Percentiles rank a stretch among this genome's conserved stretches.
These are phyloP conservation scores for Acleris holmiana DNA, from an alignment of 2,888 invertebrate species.

Conservation along the genomic window DNA sequence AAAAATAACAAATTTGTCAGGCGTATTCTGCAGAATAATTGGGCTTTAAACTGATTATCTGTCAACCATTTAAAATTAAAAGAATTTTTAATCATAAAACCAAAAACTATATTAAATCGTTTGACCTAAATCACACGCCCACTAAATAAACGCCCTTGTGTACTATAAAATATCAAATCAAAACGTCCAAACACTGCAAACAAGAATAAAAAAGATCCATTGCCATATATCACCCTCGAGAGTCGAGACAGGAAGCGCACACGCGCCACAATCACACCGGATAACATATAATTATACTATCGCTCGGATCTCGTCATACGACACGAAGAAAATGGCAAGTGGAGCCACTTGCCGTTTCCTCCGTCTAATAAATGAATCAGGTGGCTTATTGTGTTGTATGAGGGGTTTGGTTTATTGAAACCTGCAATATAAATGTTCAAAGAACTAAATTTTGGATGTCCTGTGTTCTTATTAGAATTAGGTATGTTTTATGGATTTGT, in stretches of 20 bases:
- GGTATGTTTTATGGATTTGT: too few species aligned
- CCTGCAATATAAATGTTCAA: background rate
- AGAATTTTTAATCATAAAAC: too few species aligned
- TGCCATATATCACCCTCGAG: conserved; percentile 46
- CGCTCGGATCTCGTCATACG: conserved; percentile 58
- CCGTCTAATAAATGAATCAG: conserved; percentile 47
- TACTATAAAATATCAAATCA: background rate
- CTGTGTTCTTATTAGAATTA: background rate
- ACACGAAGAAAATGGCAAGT: conserved; percentile 59
- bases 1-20: too few species aligned
- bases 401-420: background rate
- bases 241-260: conserved; percentile 71
- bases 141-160: too few species aligned
- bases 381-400: conserved; percentile 7
- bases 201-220: background rate
- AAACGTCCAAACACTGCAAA: background rate
- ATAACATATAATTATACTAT: conserved; percentile 80
- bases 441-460: background rate
- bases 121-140: too few species aligned
- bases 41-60: too few species aligned
- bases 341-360: conserved; percentile 72
- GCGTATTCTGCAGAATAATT: too few species aligned
- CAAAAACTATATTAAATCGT: too few species aligned
- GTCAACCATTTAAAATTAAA: too few species aligned
- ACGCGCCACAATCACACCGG: conserved; percentile 72